These are phyloP conservation scores for Gallinago solitaria DNA, from an alignment of 2,797 vertebrate species.

Conservation along the genomic window DNA sequence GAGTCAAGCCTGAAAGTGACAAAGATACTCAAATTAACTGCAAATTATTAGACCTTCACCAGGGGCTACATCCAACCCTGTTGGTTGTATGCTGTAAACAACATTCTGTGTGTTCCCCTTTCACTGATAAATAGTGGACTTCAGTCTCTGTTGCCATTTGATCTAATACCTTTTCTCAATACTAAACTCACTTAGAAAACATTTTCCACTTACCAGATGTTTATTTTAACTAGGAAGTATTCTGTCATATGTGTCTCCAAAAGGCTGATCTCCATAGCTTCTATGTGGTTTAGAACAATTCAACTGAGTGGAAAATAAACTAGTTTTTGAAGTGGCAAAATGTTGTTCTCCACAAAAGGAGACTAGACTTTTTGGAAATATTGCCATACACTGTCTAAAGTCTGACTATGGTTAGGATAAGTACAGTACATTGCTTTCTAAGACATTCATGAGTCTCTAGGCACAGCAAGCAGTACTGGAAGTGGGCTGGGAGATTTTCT, in stretches of 20 bases:
- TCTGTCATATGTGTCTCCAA: not conserved
- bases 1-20: not conserved
- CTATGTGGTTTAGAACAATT: not conserved
- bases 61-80: accelerated
- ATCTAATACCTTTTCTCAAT: not conserved
- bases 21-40: not conserved
- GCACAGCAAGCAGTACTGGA: not conserved
- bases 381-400: not conserved
- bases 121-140: not conserved
- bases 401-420: not conserved
- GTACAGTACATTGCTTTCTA: not conserved
- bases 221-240: not conserved
- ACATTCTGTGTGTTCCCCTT: not conserved
- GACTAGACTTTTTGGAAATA: not conserved
- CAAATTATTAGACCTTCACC: not conserved
- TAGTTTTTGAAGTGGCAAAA: not conserved
- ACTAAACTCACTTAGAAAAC: not conserved
- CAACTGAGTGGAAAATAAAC: not conserved
- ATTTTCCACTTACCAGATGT: not conserved
- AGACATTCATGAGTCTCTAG: not conserved
- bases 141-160: not conserved
- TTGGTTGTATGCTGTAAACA: not conserved
- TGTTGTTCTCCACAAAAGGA: not conserved
- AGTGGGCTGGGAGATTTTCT: not conserved
- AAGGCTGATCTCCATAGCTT: not conserved